These are phyloP conservation scores for Phymorhynchus buccinoides DNA, from an alignment of 1,140 invertebrate species.

Conservation along the genomic window DNA sequence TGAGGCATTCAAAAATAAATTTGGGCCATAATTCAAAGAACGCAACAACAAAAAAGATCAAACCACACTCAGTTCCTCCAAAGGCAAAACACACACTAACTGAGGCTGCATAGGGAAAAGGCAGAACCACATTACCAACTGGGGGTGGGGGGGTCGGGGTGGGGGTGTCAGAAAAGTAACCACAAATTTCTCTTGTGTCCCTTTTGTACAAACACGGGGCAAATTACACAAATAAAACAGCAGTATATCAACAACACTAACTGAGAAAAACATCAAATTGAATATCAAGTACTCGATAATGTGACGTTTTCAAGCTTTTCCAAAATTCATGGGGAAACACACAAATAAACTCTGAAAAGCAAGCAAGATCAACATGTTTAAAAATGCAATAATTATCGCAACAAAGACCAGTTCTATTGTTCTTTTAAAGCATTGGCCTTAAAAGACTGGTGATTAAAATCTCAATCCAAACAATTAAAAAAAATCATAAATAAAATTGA, in stretches of 20 bases:
- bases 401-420: too few relatives aligned
- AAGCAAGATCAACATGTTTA: background rate
- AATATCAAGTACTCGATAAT: too few relatives aligned
- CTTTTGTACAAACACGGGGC: conserved; percentile 23
- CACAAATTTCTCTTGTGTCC: conserved; percentile 38
- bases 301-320: background rate
- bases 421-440: too few relatives aligned
- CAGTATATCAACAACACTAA: too few relatives aligned
- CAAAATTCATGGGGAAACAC: background rate
- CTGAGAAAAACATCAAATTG: too few relatives aligned
- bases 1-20: conserved; percentile 4
- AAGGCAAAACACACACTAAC: conserved; percentile 29
- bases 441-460: too few relatives aligned
- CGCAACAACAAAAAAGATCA: conserved; percentile 39
- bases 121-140: conserved; percentile 30
- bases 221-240: conserved; percentile 33
- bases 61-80: conserved; percentile 35
- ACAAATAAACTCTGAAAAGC: background rate
- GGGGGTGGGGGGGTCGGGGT: too few relatives aligned
- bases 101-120: conserved; percentile 12
- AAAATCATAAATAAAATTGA: too few relatives aligned
- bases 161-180: conserved; percentile 26
- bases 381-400: too few relatives aligned
- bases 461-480: too few relatives aligned
- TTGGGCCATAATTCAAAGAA: conserved; percentile 36